Evolutionary conservation across 1,140 invertebrate genomes (phyloP).

Genomic region (Physella acuta): DNA sequence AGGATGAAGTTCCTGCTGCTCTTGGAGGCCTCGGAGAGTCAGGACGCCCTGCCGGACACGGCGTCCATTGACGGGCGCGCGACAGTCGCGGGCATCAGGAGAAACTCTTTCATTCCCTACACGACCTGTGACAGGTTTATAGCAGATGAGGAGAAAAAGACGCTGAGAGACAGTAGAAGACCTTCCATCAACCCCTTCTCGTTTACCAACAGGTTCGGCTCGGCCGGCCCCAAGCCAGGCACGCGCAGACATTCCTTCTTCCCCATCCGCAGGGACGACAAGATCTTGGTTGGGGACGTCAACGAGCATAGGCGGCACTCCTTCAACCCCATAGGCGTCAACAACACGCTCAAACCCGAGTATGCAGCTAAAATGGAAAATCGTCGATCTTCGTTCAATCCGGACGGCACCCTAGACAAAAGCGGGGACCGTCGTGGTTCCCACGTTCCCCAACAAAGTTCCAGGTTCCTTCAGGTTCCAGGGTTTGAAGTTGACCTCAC

Average conservation of each 20-base stretch:
- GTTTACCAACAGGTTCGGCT: constrained; percentile 2
- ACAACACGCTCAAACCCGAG: constrained; percentile 17
- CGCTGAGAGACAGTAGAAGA: constrained; percentile 14
- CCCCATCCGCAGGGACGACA: constrained; percentile 13
- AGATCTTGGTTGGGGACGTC: constrained; percentile 3
- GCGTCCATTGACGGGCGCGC: not conserved
- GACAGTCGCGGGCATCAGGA: not conserved
- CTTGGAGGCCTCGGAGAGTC: constrained; percentile 20
- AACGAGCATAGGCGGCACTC: constrained; percentile 18
- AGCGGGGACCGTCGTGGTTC: not conserved
- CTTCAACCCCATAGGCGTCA: constrained; percentile 13
- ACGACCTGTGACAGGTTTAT: constrained; percentile 14
- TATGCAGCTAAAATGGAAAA: constrained; percentile 10
- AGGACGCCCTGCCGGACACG: not conserved
- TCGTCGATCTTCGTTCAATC: not conserved
- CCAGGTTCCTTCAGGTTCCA: constrained; percentile 10
- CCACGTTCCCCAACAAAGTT: constrained; percentile 10
- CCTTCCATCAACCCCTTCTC: constrained; percentile 19
- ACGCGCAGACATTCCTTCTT: constrained; percentile 18
- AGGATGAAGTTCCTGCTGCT: constrained; percentile 26
- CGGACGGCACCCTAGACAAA: not conserved
- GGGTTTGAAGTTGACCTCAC: constrained; percentile 7
- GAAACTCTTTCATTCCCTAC: constrained; percentile 18
- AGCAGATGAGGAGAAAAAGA: constrained; percentile 7
- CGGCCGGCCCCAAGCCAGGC: constrained; percentile 1